A percentile compares a stretch with the other conserved stretches of the same genome.
Conservation (phyloP, 2,888 invertebrate species). For the Phlogophora meticulosa region DNA sequence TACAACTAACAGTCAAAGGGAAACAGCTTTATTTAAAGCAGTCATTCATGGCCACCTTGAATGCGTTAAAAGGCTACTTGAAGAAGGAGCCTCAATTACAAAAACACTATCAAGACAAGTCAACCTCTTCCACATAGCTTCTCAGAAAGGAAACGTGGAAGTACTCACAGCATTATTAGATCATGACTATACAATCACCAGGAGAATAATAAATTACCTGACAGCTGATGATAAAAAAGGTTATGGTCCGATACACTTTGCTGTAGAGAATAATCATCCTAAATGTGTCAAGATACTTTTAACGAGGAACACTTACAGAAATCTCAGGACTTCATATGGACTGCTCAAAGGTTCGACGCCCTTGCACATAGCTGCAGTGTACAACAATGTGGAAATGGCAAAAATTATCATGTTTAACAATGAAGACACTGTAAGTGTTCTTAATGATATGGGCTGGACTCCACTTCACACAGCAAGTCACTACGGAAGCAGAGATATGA, state of each 20-base stretch:
- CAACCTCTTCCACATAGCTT: conserved; percentile 83
- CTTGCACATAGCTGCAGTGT: conserved; percentile 78
- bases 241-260: conserved; percentile 68
- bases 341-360: conserved; percentile 75
- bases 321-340: conserved; percentile 53
- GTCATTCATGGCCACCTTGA: conserved; percentile 77
- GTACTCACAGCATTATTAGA: conserved; percentile 87
- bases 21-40: conserved; percentile 84
- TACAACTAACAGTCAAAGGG: conserved; percentile 74
- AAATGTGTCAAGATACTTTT: conserved; percentile 76
- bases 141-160: conserved; percentile 84
- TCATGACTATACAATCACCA: conserved; percentile 74
- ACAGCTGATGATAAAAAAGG: conserved; percentile 60
- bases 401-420: conserved; percentile 76
- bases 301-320: conserved; percentile 60
- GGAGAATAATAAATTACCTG: conserved; percentile 73
- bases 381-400: conserved; percentile 76
- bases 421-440: conserved; percentile 70
- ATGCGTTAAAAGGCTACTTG: conserved; percentile 80
- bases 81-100: conserved; percentile 79
- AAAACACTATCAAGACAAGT: conserved; percentile 70
- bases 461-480: conserved; percentile 74
- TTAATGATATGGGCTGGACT: conserved; percentile 57
- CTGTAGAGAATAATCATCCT: conserved; percentile 61
- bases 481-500: conserved; percentile 85